These are phyloP conservation scores for Caenorhabditis drosophilae DNA, from an alignment of 2,888 invertebrate species.

Conservation along the genomic window DNA sequence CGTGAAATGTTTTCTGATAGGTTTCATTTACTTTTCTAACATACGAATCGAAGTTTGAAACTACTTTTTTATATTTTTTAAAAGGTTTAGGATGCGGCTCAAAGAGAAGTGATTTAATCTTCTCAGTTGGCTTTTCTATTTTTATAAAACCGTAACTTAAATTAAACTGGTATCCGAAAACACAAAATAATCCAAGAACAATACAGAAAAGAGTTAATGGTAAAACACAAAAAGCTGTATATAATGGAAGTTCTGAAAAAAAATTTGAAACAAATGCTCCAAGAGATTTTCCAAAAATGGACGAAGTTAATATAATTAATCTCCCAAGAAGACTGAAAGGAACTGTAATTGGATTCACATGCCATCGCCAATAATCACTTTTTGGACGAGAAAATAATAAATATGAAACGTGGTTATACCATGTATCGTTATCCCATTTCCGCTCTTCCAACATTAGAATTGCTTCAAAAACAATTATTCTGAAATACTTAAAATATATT, in stretches of 20 bases:
- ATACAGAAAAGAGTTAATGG: slow-evolving; percentile 26
- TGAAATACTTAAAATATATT: slow-evolving; percentile 5
- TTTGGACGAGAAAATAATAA: neutral
- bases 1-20: slow-evolving; percentile 19
- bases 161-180: slow-evolving; percentile 32
- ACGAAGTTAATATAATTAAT: slow-evolving; percentile 12
- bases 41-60: slow-evolving; percentile 15
- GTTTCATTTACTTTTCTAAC: slow-evolving; percentile 22
- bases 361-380: slow-evolving; percentile 27
- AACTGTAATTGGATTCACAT: slow-evolving; percentile 35
- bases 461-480: slow-evolving; percentile 21
- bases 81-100: no score
- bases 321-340: slow-evolving; percentile 26
- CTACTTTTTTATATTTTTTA: no score
- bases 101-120: no score
- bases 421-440: slow-evolving; percentile 23
- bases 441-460: slow-evolving; percentile 28
- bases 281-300: slow-evolving; percentile 10
- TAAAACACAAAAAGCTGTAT: slow-evolving; percentile 7
- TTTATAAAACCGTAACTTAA: slow-evolving; percentile 29
- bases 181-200: slow-evolving; percentile 21
- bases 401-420: slow-evolving; percentile 14
- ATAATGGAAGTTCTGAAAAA: slow-evolving; percentile 9
- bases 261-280: slow-evolving; percentile 17
- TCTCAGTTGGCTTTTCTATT: slow-evolving; percentile 2